Base-by-base conservation (phyloP, 2,113 vertebrate genomes). In the Centropus unirufus region DNA sequence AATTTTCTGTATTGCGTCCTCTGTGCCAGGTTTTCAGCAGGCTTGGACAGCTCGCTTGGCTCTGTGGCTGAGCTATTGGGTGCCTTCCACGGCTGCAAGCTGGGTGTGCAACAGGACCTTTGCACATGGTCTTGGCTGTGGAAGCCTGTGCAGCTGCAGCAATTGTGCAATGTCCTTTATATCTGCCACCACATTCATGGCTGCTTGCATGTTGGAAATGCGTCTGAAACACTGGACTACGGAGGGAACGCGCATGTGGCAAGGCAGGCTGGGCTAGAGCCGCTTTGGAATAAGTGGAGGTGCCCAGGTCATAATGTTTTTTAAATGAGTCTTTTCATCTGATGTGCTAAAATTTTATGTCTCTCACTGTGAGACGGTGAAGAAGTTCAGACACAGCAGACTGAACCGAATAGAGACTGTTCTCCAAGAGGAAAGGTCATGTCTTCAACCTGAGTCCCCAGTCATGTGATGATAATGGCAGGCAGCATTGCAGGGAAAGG, bases 131-230 rank as follows among this genome's bases (percentile, higher is more conserved):
- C 52, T 66, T 40, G 79, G 83, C 63, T 22, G 1, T 2, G 8
- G 52, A 49, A 54, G 16, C 49, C 49, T 2, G 9, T 22, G 83
- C 54, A 75, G 91, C 74, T 75, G 29, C 74, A 88, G 76, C 30
- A 64, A 15, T 32, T 17, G 67, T 72, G 78, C 81, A 83, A 24
- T 0, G 13, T 2, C 1, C 13, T 54, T 42, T 2, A 58, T 66
- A 23, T 11, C 26, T 62, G 44, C 76, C 0, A 1, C 17, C 5
- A 36, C 23, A 54, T 10, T 8, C 77, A 22, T 0, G 1, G 51
- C 51, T 57, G 46, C 49, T n/a, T 2, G 5, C 19, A 5, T 5
- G 14, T 5, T 46, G 84, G 77, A 72, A 55, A 66, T 1, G 29
- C 3, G 4, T 62, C 49, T 30, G 70, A n/a, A 69, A 14, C 3